Percentiles rank a stretch among this genome's conserved stretches.
Conservation (phyloP, 2,888 invertebrate genomes). For the Mechanitis mazaeus region DNA sequence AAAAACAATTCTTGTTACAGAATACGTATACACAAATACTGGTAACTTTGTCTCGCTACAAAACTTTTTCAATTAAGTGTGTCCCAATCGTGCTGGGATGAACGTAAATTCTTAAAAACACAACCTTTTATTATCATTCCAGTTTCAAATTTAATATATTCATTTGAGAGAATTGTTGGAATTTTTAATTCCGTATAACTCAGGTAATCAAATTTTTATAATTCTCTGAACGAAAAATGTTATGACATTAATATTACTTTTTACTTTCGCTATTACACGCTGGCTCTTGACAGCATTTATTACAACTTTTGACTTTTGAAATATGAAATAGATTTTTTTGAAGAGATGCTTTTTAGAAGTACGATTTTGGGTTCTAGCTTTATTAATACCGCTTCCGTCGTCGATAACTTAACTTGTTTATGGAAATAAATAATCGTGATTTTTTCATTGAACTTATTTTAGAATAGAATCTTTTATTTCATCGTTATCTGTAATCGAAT, state of each 20-base stretch:
- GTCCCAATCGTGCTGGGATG: constrained; percentile 34
- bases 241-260: constrained; percentile 6
- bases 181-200: constrained; percentile 25
- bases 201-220: constrained; percentile 18
- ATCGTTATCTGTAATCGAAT: too few relatives aligned
- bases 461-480: too few relatives aligned
- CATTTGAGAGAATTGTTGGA: constrained; percentile 20
- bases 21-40: constrained; percentile 44
- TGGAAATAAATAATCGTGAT: too few relatives aligned
- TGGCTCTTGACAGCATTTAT: background rate
- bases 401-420: too few relatives aligned
- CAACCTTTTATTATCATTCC: constrained; percentile 24
- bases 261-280: background rate
- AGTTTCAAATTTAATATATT: constrained; percentile 26
- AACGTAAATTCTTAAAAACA: constrained; percentile 29
- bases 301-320: background rate
- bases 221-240: constrained; percentile 10
- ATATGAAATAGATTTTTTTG: background rate
- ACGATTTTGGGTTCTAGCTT: too few relatives aligned
- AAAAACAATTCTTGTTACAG: constrained; percentile 58
- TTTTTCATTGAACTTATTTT: too few relatives aligned
- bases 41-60: constrained; percentile 31
- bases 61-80: constrained; percentile 65
- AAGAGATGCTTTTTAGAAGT: too few relatives aligned
- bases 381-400: too few relatives aligned